phyloP scores from a whole-genome alignment of 2,888 invertebrate genomes.

The Allolobophora icterica region DNA sequence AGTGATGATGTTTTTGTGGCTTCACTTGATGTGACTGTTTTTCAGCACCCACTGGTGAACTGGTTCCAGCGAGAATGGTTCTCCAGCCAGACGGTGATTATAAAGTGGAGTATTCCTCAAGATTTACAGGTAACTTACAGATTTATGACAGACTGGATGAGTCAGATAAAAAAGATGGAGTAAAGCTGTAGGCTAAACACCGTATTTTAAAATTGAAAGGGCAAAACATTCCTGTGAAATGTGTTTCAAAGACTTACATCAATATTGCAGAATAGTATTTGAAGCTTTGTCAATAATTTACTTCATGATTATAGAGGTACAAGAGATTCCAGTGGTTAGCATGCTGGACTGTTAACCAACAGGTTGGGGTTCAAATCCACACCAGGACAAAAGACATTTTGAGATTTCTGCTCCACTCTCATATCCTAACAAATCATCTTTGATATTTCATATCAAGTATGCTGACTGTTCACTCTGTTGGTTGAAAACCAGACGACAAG shows the following conservation, averaged over 20 bases:
- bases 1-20: not conserved
- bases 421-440: not conserved
- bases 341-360: not conserved
- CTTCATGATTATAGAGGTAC: too few relatives aligned
- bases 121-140: constrained; percentile 56
- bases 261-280: not conserved
- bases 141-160: not conserved
- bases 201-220: not conserved
- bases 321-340: not conserved
- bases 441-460: too few relatives aligned
- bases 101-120: constrained; percentile 82
- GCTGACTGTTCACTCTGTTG: not conserved
- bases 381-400: not conserved
- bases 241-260: not conserved
- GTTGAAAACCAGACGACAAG: not conserved
- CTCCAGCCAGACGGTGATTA: constrained; percentile 91
- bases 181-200: not conserved
- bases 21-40: not conserved
- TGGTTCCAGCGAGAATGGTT: constrained; percentile 88
- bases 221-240: not conserved
- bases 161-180: not conserved
- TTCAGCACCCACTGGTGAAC: constrained; percentile 66
- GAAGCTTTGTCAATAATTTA: too few relatives aligned
- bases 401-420: not conserved
- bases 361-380: not conserved